Conservation (phyloP, 2,797 vertebrate species). For the Rhodeus uyekii region DNA sequence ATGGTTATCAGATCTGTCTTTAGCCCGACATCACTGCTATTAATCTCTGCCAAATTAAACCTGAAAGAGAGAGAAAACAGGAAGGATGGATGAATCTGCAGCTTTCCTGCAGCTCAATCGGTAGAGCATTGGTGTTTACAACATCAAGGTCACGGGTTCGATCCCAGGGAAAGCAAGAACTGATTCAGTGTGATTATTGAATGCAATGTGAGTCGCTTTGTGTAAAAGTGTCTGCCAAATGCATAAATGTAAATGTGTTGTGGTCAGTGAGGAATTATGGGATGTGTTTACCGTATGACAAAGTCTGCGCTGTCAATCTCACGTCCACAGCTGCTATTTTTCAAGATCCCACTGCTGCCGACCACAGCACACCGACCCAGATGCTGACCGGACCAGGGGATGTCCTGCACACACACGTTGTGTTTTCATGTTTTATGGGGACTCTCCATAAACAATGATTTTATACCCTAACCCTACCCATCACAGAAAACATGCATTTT, state of each 20-base stretch:
- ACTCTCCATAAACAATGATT: too few species aligned
- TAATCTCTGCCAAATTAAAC: conserved; percentile 27
- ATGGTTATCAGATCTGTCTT: conserved; percentile 38
- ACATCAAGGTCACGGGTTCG: background rate
- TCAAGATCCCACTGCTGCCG: conserved; percentile 31
- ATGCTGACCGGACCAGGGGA: background rate
- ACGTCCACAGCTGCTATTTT: conserved; percentile 43
- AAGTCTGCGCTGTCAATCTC: conserved; percentile 41
- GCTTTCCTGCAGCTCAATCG: background rate
- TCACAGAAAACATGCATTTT: too few species aligned
- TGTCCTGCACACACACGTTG: background rate
- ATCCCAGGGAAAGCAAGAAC: background rate
- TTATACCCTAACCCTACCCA: too few species aligned
- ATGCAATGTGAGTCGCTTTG: background rate
- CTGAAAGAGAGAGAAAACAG: conserved; percentile 1
- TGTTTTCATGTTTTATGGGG: too few species aligned
- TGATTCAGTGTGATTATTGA: accelerated
- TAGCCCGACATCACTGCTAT: conserved; percentile 35
- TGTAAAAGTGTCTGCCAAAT: background rate
- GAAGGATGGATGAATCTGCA: too few species aligned
- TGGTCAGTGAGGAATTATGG: background rate
- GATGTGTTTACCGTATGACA: conserved; percentile 37
- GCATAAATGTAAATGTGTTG: background rate
- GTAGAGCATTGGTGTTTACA: too few species aligned
- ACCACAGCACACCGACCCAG: conserved; percentile 43